phyloP scores from a whole-genome alignment of 2,888 invertebrate species.

The Cenopis cana region DNA sequence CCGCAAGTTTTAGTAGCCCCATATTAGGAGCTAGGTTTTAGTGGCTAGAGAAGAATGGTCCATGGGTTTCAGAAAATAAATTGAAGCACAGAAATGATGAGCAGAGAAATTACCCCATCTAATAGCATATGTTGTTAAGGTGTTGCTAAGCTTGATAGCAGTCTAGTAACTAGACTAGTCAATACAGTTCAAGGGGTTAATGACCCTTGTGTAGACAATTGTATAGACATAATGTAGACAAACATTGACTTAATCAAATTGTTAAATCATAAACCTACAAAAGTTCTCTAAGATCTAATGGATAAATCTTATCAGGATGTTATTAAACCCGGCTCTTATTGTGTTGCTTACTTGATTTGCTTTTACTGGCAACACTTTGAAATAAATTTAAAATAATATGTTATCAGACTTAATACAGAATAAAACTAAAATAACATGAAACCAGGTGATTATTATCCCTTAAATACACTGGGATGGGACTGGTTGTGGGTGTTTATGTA shows the following conservation, averaged over 20 bases:
- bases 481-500: no score
- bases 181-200: background rate
- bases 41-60: no score
- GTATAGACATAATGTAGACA: no score
- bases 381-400: background rate
- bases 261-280: background rate
- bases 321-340: background rate
- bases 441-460: background rate
- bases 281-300: background rate
- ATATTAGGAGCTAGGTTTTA: no score
- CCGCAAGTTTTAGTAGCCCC: no score
- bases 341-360: background rate
- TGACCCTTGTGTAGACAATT: no score
- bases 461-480: background rate
- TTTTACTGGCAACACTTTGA: constrained; percentile 1
- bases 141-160: background rate
- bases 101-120: background rate
- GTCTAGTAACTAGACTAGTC: no score
- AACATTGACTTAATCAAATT: no score
- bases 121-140: background rate
- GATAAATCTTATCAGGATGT: background rate
- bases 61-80: no score
- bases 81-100: no score
- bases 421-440: no score
- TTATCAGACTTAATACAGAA: background rate